Evolutionary conservation across 2,888 invertebrate species (phyloP).

Genomic region (Thecocarcelia acutangulata): DNA sequence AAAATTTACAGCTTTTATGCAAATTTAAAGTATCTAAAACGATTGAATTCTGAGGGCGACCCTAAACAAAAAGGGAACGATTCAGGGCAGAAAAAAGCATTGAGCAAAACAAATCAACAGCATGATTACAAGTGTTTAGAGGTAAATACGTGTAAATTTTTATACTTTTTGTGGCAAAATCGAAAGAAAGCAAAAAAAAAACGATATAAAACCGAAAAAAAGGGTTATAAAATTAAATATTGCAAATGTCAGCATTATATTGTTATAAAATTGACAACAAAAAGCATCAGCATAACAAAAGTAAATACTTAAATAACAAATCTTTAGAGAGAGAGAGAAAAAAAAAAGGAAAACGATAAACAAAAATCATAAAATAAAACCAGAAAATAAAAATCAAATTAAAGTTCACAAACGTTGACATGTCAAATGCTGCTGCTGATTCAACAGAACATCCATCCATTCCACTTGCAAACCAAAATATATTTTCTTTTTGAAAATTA

Average conservation of each 20-base stretch:
- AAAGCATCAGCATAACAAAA: slow-evolving; percentile 62
- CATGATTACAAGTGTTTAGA: slow-evolving; percentile 67
- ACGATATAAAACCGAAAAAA: slow-evolving; percentile 22
- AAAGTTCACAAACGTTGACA: slow-evolving; percentile 70
- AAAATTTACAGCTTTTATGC: slow-evolving; percentile 63
- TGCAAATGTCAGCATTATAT: slow-evolving; percentile 69
- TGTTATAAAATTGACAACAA: slow-evolving; percentile 57
- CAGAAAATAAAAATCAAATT: slow-evolving; percentile 71
- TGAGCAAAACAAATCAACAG: slow-evolving; percentile 32
- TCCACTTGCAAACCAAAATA: too few relatives aligned
- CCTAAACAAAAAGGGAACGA: slow-evolving; percentile 20
- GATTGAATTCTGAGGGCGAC: slow-evolving; percentile 60
- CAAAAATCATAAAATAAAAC: slow-evolving; percentile 66
- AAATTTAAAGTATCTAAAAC: slow-evolving; percentile 61
- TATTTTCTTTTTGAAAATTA: too few relatives aligned
- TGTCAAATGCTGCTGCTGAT: slow-evolving; percentile 21
- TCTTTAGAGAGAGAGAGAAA: slow-evolving; percentile 54
- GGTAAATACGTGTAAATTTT: slow-evolving; percentile 70
- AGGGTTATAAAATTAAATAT: slow-evolving; percentile 69
- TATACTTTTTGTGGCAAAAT: neutral
- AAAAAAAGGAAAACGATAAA: slow-evolving; percentile 22
- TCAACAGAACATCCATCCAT: too few relatives aligned
- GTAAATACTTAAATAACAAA: slow-evolving; percentile 20
- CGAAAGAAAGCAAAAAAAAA: neutral
- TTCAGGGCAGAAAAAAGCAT: slow-evolving; percentile 38